These are phyloP conservation scores for Burhinus bistriatus DNA, from an alignment of 2,113 vertebrate genomes.

Conservation along the genomic window DNA sequence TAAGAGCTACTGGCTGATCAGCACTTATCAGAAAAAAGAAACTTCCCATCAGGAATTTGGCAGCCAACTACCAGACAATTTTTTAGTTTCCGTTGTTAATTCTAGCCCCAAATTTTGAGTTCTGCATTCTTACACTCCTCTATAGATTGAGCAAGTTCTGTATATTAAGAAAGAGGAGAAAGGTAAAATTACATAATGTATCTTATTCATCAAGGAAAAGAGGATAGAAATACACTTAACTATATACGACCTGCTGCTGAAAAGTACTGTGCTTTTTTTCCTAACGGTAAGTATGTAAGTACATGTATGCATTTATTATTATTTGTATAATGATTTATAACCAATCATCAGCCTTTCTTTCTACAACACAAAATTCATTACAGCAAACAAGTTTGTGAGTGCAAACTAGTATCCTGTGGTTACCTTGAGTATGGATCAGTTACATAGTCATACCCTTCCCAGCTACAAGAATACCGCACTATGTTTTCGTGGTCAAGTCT, in stretches of 20 bases:
- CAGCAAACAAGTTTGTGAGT: not conserved
- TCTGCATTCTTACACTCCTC: not conserved
- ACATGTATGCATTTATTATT: not conserved
- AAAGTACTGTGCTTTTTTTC: not conserved
- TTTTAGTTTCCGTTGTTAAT: not conserved
- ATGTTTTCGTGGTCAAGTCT: slow-evolving; percentile 55
- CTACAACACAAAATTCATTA: not conserved
- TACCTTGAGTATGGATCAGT: slow-evolving; percentile 24
- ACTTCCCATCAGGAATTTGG: not conserved
- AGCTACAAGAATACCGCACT: slow-evolving; percentile 56
- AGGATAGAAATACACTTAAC: not conserved
- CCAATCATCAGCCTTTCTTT: not conserved
- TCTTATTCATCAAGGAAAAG: not conserved
- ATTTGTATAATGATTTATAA: not conserved
- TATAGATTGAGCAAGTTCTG: not conserved
- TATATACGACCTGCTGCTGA: not conserved
- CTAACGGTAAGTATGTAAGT: not conserved
- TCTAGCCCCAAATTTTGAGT: not conserved
- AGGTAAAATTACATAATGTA: not conserved
- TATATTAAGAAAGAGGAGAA: not conserved
- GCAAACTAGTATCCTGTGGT: not conserved
- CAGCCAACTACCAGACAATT: not conserved
- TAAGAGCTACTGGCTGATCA: not conserved
- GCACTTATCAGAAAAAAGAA: not conserved
- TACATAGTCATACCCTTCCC: slow-evolving; percentile 6